Conservation (phyloP, 2,113 vertebrate genomes). For the Vimba vimba region DNA sequence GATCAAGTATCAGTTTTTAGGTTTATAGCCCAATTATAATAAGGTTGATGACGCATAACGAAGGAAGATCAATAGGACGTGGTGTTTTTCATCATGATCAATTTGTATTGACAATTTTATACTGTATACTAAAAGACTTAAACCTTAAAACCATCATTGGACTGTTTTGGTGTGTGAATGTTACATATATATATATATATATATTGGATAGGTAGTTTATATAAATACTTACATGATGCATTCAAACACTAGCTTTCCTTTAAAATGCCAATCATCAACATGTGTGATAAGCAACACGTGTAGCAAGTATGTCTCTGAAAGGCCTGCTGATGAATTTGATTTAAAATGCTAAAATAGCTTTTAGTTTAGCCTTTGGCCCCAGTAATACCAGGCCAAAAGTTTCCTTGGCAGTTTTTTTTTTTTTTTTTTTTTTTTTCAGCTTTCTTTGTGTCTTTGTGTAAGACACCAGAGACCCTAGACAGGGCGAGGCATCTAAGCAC, state of each 20-base stretch:
- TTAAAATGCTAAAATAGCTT: not conserved
- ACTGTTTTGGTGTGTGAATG: not conserved
- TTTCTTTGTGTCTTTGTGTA: constrained; percentile 50
- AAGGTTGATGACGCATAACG: not conserved
- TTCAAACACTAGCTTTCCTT: not conserved
- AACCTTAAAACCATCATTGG: not conserved
- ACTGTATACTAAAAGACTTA: not conserved
- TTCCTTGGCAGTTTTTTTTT: constrained; percentile 20
- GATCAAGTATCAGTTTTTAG: not conserved
- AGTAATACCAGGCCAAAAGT: not conserved
- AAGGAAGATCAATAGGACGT: constrained; percentile 11
- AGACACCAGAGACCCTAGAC: constrained; percentile 48
- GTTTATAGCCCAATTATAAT: not conserved
- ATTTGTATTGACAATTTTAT: not conserved
- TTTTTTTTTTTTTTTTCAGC: constrained; percentile 28
- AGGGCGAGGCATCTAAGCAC: constrained; percentile 47
- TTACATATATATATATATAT: not conserved
- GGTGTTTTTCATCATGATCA: not conserved
- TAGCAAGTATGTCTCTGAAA: not conserved
- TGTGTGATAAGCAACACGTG: constrained; percentile 12
- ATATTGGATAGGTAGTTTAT: not conserved
- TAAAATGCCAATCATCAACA: constrained; percentile 3
- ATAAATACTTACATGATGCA: no score
- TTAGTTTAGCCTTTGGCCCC: not conserved
- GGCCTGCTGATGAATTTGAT: not conserved